Conservation (phyloP, 2,797 vertebrate genomes). For the Gambelia wislizenii region DNA sequence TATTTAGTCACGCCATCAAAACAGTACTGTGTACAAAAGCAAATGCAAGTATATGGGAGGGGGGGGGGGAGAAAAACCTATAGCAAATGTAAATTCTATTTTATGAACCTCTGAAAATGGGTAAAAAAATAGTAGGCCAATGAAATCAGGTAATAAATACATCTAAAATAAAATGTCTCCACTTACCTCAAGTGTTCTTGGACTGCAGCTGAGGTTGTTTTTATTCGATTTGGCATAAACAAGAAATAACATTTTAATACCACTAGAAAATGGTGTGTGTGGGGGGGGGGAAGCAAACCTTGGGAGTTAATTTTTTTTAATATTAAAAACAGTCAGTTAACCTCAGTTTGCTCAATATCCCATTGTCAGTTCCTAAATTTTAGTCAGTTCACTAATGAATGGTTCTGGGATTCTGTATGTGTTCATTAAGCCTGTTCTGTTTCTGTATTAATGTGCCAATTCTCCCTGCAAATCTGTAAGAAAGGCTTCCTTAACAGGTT, state of each 20-base stretch:
- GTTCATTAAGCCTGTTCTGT: not conserved
- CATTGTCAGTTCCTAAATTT: not conserved
- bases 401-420: not conserved
- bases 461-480: not conserved
- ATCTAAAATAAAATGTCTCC: not conserved
- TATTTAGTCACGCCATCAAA: slow-evolving; percentile 5
- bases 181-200: not conserved
- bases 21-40: not conserved
- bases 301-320: not conserved
- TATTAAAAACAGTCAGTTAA: not conserved
- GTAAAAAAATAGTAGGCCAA: not conserved
- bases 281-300: not conserved
- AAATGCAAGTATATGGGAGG: not conserved
- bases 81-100: slow-evolving; percentile 9
- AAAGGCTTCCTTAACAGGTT: not conserved
- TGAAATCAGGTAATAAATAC: slow-evolving; percentile 6
- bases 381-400: not conserved
- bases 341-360: not conserved
- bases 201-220: not conserved
- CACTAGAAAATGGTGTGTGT: not conserved
- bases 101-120: slow-evolving; percentile 15
- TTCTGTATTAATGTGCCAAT: not conserved
- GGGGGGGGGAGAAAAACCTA: not conserved
- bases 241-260: not conserved
- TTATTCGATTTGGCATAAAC: not conserved